phyloP scores from a whole-genome alignment of 1,140 invertebrate species.

The Pararge aegeria region DNA sequence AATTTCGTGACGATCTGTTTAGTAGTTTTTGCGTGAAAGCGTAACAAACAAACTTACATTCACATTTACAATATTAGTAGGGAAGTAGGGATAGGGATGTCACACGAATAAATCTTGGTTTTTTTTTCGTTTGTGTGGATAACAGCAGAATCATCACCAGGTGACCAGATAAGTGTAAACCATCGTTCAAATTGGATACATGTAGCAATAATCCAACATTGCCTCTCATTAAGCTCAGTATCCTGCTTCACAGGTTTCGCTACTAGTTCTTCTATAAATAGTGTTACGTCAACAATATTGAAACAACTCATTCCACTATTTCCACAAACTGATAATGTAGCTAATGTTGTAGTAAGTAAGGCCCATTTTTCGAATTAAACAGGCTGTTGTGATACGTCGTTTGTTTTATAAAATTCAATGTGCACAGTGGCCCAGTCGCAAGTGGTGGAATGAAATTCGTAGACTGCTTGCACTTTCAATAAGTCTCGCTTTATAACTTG shows the following conservation, averaged over 20 bases:
- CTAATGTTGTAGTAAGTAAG: constrained; percentile 15
- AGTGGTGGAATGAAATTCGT: constrained; percentile 64
- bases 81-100: too few species aligned
- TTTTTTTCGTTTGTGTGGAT: constrained; percentile 40
- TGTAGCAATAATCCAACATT: constrained; percentile 61
- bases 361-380: constrained; percentile 16
- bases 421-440: constrained; percentile 64
- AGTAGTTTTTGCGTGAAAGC: too few species aligned
- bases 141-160: constrained; percentile 23
- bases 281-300: constrained; percentile 29
- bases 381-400: constrained; percentile 15
- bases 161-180: constrained; percentile 44
- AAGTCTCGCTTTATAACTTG: constrained; percentile 53
- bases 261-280: constrained; percentile 72
- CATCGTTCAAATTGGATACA: constrained; percentile 45
- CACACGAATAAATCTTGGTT: constrained; percentile 41
- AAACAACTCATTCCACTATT: constrained; percentile 32
- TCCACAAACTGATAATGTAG: constrained; percentile 28
- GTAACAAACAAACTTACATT: too few species aligned
- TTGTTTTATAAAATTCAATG: constrained; percentile 16
- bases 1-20: too few species aligned
- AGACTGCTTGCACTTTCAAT: constrained; percentile 72
- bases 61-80: too few species aligned
- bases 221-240: constrained; percentile 61
- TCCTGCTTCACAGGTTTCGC: constrained; percentile 67